Percentiles rank a stretch among this genome's conserved stretches.
Conservation (phyloP, 1,140 invertebrate species). For the Bombus picipes region DNA sequence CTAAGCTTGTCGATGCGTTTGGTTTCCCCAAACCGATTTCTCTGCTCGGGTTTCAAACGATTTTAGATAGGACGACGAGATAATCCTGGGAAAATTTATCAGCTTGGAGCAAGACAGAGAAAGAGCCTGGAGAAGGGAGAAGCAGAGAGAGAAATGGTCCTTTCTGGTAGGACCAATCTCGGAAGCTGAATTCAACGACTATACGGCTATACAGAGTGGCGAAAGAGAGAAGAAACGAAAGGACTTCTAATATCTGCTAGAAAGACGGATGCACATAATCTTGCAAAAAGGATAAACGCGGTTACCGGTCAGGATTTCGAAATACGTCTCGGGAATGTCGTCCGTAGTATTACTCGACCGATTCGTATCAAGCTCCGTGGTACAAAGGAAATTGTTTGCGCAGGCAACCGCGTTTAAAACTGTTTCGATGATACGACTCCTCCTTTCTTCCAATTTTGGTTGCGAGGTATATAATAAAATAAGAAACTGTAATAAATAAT, state of each 20-base stretch:
- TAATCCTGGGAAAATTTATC: conserved; percentile 68
- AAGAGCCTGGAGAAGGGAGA: too few species aligned
- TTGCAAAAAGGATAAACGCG: conserved; percentile 56
- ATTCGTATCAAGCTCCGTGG: background rate
- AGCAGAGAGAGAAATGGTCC: background rate
- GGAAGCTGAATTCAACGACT: conserved; percentile 55
- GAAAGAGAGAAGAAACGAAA: conserved; percentile 49
- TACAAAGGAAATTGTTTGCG: conserved; percentile 26
- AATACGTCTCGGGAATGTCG: conserved; percentile 53
- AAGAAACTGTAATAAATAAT: background rate
- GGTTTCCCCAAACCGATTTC: background rate
- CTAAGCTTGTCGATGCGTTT: background rate
- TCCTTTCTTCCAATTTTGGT: background rate
- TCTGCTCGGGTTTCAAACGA: conserved; percentile 38
- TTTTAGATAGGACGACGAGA: conserved; percentile 60
- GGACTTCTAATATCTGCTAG: conserved; percentile 64
- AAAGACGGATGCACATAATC: conserved; percentile 68
- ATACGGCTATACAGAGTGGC: background rate
- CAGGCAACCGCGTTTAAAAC: background rate
- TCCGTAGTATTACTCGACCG: conserved; percentile 6
- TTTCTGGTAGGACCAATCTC: conserved; percentile 59
- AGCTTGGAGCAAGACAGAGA: background rate
- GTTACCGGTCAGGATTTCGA: conserved; percentile 60
- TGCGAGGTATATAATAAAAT: background rate
- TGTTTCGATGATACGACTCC: background rate